phyloP scores from a whole-genome alignment of 2,113 vertebrate genomes.

The Platysternon megacephalum region DNA sequence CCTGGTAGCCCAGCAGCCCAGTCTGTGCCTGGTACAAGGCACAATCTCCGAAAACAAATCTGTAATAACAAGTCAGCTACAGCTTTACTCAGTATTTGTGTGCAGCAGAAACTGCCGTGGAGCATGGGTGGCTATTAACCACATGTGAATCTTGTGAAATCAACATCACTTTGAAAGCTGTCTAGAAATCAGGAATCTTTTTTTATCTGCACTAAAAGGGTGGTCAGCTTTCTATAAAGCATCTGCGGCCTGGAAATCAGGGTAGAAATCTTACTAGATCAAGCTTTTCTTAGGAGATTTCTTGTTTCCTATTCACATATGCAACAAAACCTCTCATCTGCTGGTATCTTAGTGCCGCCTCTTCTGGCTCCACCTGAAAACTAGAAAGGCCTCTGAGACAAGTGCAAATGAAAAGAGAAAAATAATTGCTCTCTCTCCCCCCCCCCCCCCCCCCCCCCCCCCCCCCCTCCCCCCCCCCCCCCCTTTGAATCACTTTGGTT shows the following conservation, averaged over 20 bases:
- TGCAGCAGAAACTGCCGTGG: not conserved
- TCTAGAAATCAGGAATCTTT: not conserved
- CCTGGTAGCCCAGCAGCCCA: not conserved
- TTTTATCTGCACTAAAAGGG: not conserved
- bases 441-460: not conserved
- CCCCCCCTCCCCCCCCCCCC: not conserved
- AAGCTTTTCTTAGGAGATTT: not conserved
- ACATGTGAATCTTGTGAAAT: conserved; percentile 5
- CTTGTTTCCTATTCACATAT: not conserved
- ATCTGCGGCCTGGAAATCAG: not conserved
- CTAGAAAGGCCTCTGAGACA: not conserved
- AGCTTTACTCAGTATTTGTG: not conserved
- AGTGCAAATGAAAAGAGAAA: conserved; percentile 6
- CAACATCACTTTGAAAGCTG: conserved; percentile 30
- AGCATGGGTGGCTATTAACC: not conserved
- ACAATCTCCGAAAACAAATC: not conserved
- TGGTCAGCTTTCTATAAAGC: not conserved
- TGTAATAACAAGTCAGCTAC: not conserved
- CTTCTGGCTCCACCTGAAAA: not conserved
- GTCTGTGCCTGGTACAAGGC: not conserved
- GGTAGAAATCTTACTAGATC: not conserved
- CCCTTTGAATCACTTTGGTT: conserved; percentile 2
- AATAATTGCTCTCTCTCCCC: not conserved
- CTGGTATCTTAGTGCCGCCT: not conserved
- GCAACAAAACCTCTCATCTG: not conserved